phyloP scores from a whole-genome alignment of 2,888 invertebrate species.

The Actias luna region DNA sequence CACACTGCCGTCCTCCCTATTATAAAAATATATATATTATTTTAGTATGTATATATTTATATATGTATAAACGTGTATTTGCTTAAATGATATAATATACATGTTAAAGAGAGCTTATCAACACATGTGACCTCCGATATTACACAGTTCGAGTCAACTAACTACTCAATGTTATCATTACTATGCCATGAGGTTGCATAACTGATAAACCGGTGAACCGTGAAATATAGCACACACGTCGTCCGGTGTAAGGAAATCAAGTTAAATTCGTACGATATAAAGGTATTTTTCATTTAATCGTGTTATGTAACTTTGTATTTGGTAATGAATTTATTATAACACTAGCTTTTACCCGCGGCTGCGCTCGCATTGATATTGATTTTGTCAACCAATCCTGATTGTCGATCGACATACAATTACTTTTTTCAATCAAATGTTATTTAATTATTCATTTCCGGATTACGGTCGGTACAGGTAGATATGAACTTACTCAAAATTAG shows the following conservation, averaged over 20 bases:
- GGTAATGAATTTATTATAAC: neutral
- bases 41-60: neutral
- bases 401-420: too few species aligned
- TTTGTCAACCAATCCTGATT: too few species aligned
- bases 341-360: too few species aligned
- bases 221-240: neutral
- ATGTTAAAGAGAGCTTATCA: neutral
- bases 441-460: too few species aligned
- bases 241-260: neutral
- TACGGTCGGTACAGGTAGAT: too few species aligned
- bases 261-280: neutral
- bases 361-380: too few species aligned
- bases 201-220: neutral
- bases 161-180: neutral
- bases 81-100: neutral
- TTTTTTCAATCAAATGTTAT: too few species aligned
- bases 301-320: neutral
- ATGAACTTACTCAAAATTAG: too few species aligned
- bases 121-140: constrained; percentile 8
- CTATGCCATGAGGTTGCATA: constrained; percentile 6
- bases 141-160: neutral
- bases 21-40: too few species aligned
- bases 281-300: neutral
- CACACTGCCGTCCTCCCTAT: too few species aligned
- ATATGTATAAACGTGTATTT: neutral